Conservation (phyloP, 1,140 invertebrate species). For the Odontomachus brunneus region DNA sequence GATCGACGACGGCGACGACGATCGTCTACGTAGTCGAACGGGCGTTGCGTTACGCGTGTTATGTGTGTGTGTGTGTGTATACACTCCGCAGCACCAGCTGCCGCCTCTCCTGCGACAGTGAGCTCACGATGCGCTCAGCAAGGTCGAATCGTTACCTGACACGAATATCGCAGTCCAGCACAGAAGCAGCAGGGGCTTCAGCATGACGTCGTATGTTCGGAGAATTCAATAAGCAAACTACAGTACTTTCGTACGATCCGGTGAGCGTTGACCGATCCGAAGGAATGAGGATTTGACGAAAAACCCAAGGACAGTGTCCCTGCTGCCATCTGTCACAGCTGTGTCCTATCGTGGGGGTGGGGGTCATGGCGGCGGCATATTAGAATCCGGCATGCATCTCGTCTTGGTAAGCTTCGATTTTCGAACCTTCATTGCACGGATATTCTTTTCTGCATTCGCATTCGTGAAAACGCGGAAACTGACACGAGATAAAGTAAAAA, state of each 20-base stretch:
- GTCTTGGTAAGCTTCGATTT: too few relatives aligned
- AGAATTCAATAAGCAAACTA: constrained; percentile 4
- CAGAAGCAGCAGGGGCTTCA: constrained; percentile 40
- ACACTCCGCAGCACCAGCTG: constrained; percentile 1
- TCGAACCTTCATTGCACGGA: too few relatives aligned
- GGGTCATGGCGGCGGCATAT: constrained; percentile 8
- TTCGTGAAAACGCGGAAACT: too few relatives aligned
- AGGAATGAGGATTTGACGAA: constrained; percentile 8
- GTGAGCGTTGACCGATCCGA: neutral
- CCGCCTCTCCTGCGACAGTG: too few relatives aligned
- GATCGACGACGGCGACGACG: neutral
- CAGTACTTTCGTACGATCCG: neutral
- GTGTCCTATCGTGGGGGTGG: too few relatives aligned
- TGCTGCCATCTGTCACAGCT: constrained; percentile 12
- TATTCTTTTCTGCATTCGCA: too few relatives aligned
- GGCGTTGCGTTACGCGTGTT: neutral
- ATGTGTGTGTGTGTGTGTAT: too few relatives aligned
- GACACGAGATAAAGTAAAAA: too few relatives aligned
- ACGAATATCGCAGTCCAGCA: constrained; percentile 31
- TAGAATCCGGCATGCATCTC: neutral
- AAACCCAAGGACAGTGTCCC: neutral
- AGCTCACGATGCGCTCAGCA: too few relatives aligned
- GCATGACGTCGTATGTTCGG: constrained; percentile 19
- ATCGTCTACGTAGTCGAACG: neutral
- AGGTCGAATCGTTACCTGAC: constrained; percentile 25